phyloP scores from a whole-genome alignment of 2,113 vertebrate species.

The Nesoenas mayeri region DNA sequence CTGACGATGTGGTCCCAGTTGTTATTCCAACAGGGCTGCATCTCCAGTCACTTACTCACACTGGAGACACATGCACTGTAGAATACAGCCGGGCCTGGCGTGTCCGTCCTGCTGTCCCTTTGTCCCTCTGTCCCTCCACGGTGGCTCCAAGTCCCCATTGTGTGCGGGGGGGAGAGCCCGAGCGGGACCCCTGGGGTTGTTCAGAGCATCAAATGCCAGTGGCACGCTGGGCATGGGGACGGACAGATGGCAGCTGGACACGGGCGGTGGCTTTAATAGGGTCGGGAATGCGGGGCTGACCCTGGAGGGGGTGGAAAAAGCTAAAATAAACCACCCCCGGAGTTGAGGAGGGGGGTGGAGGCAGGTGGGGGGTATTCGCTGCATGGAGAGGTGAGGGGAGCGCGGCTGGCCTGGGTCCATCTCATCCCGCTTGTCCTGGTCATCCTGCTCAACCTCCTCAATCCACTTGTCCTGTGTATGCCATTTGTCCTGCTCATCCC shows the following conservation, averaged over 20 bases:
- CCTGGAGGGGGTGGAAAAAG: not conserved
- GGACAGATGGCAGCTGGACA: not conserved
- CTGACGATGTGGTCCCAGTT: constrained; percentile 76
- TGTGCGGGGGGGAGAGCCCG: not conserved
- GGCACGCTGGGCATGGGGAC: not conserved
- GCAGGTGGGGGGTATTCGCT: too few relatives aligned
- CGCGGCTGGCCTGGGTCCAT: too few relatives aligned
- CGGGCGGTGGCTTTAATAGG: not conserved
- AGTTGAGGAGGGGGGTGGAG: not conserved
- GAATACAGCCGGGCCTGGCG: constrained; percentile 93
- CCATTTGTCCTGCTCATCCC: rapidly evolving
- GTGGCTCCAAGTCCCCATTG: not conserved
- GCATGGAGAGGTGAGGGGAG: not conserved
- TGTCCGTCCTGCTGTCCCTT: not conserved
- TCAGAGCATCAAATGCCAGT: rapidly evolving
- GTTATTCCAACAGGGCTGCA: constrained; percentile 98
- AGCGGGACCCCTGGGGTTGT: not conserved
- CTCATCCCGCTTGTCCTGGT: not conserved
- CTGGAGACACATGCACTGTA: constrained; percentile 99
- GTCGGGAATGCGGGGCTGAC: not conserved
- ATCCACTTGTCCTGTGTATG: not conserved
- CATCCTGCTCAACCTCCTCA: not conserved
- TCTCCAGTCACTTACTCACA: constrained; percentile 93
- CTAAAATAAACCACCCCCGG: not conserved
- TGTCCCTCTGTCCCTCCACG: not conserved